Percentiles rank a stretch among this genome's conserved stretches.
phyloP scores from a whole-genome alignment of 1,140 invertebrate species.

The Mylabris phalerata region DNA sequence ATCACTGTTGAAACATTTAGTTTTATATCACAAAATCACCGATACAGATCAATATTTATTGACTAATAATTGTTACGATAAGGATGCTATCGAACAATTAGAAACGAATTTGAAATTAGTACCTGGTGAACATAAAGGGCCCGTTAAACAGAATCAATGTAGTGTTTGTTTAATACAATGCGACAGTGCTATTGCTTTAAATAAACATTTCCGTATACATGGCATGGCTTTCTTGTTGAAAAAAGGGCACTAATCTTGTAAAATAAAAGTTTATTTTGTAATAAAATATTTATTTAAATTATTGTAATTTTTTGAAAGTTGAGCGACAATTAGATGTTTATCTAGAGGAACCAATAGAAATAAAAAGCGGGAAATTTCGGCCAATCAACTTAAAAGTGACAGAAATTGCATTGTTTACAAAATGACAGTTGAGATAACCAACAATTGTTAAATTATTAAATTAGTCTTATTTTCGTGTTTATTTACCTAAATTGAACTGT shows the following conservation, averaged over 20 bases:
- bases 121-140: slow-evolving; percentile 38
- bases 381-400: too few species aligned
- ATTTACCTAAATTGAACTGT: too few species aligned
- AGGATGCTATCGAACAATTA: slow-evolving; percentile 44
- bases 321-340: too few species aligned
- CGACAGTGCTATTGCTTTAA: slow-evolving; percentile 46
- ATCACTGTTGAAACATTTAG: slow-evolving; percentile 57
- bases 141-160: slow-evolving; percentile 55
- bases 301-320: too few species aligned
- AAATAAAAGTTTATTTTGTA: not conserved
- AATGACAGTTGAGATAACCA: too few species aligned
- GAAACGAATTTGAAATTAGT: slow-evolving; percentile 38
- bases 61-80: slow-evolving; percentile 50
- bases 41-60: slow-evolving; percentile 51
- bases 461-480: too few species aligned
- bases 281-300: not conserved
- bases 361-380: too few species aligned
- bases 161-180: slow-evolving; percentile 56
- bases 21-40: slow-evolving; percentile 52
- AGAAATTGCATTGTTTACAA: too few species aligned
- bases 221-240: slow-evolving; percentile 60
- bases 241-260: slow-evolving; percentile 24
- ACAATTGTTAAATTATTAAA: too few species aligned
- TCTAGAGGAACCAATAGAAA: too few species aligned
- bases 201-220: slow-evolving; percentile 58